phyloP scores from a whole-genome alignment of 2,888 invertebrate species.

The Philaethria dido region DNA sequence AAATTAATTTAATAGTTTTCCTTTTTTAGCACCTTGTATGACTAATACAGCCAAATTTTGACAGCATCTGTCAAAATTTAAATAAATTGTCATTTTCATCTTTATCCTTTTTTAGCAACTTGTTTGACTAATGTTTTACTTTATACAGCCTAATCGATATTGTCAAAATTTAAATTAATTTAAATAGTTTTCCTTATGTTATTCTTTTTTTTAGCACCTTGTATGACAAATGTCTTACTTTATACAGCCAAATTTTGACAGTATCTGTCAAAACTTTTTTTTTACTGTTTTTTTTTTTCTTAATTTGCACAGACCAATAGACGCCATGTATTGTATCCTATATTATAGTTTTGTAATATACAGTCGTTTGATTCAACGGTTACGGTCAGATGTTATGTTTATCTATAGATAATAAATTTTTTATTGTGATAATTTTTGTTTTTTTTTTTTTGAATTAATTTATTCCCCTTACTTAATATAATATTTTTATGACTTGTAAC shows the following conservation, averaged over 20 bases:
- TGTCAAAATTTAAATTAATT: no score
- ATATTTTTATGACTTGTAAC: no score
- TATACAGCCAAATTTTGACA: background rate
- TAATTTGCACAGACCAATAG: constrained; percentile 36
- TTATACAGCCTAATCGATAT: no score
- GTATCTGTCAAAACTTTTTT: background rate
- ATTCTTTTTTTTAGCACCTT: background rate
- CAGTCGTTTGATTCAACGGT: constrained; percentile 71
- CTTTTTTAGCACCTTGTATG: background rate
- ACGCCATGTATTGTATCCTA: constrained; percentile 52
- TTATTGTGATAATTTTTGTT: constrained; percentile 74
- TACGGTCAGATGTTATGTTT: constrained; percentile 81
- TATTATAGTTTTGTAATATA: constrained; percentile 65
- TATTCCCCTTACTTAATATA: background rate
- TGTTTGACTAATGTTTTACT: no score
- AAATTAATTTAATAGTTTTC: background rate
- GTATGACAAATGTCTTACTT: background rate
- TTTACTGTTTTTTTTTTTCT: constrained; percentile 23
- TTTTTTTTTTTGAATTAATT: constrained; percentile 39
- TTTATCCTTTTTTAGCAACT: no score
- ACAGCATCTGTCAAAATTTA: background rate
- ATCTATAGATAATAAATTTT: constrained; percentile 82
- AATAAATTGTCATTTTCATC: no score
- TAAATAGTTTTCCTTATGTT: background rate
- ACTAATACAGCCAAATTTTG: no score